Conservation (phyloP, 2,797 vertebrate species). For the Macrochelys suwanniensis region DNA sequence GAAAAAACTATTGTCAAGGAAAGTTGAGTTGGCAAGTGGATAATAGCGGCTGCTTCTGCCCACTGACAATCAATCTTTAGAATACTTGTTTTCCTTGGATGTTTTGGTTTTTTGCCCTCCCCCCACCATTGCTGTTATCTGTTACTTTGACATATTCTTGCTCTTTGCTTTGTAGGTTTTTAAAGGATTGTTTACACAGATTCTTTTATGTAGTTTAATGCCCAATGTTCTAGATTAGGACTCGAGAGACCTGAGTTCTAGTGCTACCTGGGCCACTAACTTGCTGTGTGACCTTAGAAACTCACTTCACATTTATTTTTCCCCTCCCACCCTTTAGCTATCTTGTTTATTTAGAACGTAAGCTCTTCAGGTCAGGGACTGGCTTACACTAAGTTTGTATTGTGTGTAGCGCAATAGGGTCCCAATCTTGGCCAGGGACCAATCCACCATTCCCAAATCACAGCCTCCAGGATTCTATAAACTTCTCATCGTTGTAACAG, state of each 20-base stretch:
- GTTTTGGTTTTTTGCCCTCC: not conserved
- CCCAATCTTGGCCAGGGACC: not conserved
- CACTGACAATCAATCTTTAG: not conserved
- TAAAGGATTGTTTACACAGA: not conserved
- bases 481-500: too few species aligned
- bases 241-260: not conserved
- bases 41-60: slow-evolving; percentile 13
- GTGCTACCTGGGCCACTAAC: not conserved
- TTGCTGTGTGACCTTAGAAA: not conserved
- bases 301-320: not conserved
- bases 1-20: slow-evolving; percentile 8
- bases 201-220: not conserved
- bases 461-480: not conserved
- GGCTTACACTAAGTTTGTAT: not conserved
- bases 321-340: not conserved
- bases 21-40: not conserved
- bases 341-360: not conserved
- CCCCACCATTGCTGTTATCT: not conserved
- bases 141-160: not conserved
- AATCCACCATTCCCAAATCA: not conserved
- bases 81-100: not conserved
- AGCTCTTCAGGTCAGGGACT: fast-evolving
- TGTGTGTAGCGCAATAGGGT: not conserved
- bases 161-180: not conserved
- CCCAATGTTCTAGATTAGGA: not conserved